phyloP scores from a whole-genome alignment of 2,113 vertebrate species.

The Empidonax alnorum region DNA sequence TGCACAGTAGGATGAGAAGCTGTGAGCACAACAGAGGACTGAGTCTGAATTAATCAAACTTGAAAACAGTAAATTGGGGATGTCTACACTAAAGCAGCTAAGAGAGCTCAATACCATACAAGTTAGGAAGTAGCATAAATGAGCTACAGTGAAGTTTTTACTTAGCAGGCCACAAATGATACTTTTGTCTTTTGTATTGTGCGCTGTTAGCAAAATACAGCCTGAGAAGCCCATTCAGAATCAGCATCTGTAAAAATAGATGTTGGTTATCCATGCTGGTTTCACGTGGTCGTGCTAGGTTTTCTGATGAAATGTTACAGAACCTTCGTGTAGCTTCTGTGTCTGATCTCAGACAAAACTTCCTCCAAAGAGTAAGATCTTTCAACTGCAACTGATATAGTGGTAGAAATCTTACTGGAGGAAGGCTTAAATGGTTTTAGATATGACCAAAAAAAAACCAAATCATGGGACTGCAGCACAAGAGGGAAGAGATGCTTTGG shows the following conservation, averaged over 20 bases:
- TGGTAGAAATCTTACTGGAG: not conserved
- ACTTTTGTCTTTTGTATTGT: not conserved
- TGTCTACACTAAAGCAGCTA: not conserved
- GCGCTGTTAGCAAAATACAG: not conserved
- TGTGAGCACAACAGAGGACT: not conserved
- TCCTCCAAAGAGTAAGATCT: not conserved
- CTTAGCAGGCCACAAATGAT: not conserved
- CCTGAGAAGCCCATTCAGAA: not conserved
- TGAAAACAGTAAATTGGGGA: not conserved
- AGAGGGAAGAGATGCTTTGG: not conserved
- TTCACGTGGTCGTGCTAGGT: not conserved
- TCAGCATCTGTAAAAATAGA: not conserved
- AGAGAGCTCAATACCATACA: not conserved
- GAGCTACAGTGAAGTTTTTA: not conserved
- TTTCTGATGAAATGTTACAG: not conserved
- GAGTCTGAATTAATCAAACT: not conserved
- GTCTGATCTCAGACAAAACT: not conserved
- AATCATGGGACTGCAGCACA: not conserved
- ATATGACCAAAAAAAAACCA: not conserved
- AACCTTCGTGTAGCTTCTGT: not conserved
- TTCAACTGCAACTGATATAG: not conserved
- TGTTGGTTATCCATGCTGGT: not conserved
- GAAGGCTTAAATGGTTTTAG: not conserved
- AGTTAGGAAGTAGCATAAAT: not conserved
- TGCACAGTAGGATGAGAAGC: not conserved